phyloP scores from a whole-genome alignment of 1,140 invertebrate genomes.

The Aethina tumida region DNA sequence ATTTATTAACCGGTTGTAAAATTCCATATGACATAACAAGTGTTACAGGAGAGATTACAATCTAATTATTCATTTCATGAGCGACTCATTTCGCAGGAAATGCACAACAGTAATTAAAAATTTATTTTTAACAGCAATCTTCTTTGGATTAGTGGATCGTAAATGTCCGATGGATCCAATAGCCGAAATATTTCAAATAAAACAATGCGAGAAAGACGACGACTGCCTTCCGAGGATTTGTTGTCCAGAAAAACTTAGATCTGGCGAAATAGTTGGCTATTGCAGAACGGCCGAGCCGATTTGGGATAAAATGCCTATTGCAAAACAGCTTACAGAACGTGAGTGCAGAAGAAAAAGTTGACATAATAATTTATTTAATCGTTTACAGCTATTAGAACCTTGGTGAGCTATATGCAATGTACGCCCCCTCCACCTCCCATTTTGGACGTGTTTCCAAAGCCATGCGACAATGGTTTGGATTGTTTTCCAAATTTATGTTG shows the following conservation, averaged over 20 bases:
- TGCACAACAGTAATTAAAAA: constrained; percentile 4
- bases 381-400: constrained; percentile 43
- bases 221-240: constrained; percentile 63
- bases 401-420: constrained; percentile 58
- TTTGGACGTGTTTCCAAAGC: constrained; percentile 54
- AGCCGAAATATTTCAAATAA: constrained; percentile 52
- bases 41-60: too few relatives aligned
- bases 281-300: constrained; percentile 54
- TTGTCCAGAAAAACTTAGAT: constrained; percentile 45
- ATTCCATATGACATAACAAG: too few relatives aligned
- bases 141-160: constrained; percentile 51
- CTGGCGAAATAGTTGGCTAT: constrained; percentile 43
- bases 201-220: constrained; percentile 50
- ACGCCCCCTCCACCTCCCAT: constrained; percentile 52
- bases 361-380: constrained; percentile 3
- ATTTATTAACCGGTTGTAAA: too few relatives aligned
- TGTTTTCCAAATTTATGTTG: constrained; percentile 69
- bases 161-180: constrained; percentile 53
- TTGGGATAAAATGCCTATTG: constrained; percentile 47
- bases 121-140: constrained; percentile 44
- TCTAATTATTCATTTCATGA: too few relatives aligned
- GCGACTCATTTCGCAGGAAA: constrained; percentile 3
- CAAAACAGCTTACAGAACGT: constrained; percentile 39
- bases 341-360: constrained; percentile 21
- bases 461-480: constrained; percentile 54